Evolutionary conservation across 1,140 invertebrate species (phyloP), one percentile per base, ranked within the genome.

Genomic region (Caerostris darwini): DNA sequence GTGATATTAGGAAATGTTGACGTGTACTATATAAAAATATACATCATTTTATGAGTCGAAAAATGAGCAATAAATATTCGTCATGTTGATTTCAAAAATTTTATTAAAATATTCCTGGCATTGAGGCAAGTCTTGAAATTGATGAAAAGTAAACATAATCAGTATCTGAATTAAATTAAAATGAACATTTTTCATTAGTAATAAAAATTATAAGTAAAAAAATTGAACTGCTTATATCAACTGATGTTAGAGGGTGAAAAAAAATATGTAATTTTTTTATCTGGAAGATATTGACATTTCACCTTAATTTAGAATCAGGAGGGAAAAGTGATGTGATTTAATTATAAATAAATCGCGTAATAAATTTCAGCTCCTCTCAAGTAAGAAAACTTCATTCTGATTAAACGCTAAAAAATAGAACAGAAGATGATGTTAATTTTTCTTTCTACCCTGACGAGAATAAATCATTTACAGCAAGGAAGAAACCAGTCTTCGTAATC

Each of bases 341-440:
- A 77, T 77, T 77, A 77, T 77, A 77, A 77, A 53, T 50, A 77
- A 77, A 77, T 77, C 50, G 71, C 71, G 71, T 77, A 77, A 77
- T 77, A 77, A 77, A 77, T 77, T 50, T 12, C 34, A 12, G 71
- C 12, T 77, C 34, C 34, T 4, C 34, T 77, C 19, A 53, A 10
- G 19, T 50, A 77, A 12, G 71, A 7, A 77, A 77, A 50, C 71
- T 77, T 53, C 71, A 77, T 10, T 77, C 50, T 77, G 71, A 77
- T 77, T 77, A 77, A 77, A 77, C 34, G 71, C 12, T 53, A 77
- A 77, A 77, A 77, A 77, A 53, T 12, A 77, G 12, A 50, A 12
- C 12, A 10, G 69, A 34, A 77, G 71, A 77, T 77, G 19, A 77
- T 77, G 71, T 50, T 77, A 77, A 77, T 77, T 77, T 77, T 77